Conservation (phyloP, 2,113 vertebrate genomes). For the Ceyx cyanopectus region DNA sequence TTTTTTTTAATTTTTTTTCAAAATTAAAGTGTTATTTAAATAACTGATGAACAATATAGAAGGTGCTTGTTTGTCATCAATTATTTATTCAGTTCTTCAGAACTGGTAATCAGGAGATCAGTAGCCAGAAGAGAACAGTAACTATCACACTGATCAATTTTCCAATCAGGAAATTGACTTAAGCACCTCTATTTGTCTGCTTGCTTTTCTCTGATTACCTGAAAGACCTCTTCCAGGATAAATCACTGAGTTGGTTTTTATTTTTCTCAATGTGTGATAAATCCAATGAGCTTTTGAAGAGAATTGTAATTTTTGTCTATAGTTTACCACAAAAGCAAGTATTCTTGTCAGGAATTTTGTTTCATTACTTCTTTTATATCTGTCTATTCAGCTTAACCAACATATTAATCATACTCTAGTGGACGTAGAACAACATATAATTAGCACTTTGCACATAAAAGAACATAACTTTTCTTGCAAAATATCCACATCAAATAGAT, state of each 20-base stretch:
- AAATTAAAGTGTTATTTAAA: not conserved
- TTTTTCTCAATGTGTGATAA: not conserved
- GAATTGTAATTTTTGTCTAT: not conserved
- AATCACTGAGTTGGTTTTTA: not conserved
- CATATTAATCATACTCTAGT: not conserved
- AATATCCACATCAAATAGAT: not conserved
- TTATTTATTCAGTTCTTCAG: not conserved
- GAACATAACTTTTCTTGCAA: not conserved
- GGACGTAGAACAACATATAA: not conserved
- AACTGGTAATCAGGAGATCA: not conserved
- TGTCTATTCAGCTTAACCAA: not conserved
- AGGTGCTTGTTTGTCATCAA: not conserved
- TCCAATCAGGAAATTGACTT: not conserved
- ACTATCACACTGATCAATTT: not conserved
- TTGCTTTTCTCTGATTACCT: not conserved
- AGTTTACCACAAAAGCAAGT: not conserved
- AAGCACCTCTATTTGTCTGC: not conserved
- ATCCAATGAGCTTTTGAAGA: not conserved
- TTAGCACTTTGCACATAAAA: not conserved
- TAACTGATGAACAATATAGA: not conserved
- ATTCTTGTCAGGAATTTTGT: not conserved
- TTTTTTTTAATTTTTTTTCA: too few species aligned
- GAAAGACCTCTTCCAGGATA: not conserved
- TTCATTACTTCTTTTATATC: not conserved
- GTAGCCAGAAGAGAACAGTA: not conserved